phyloP scores from a whole-genome alignment of 2,113 vertebrate genomes.

The Sus scrofa region T2T-Sscrofa CM000816.6:56748001-56748500 shows the following conservation, averaged over 20 bases:
- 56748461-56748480: background rate
- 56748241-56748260: slow-evolving; percentile 5
- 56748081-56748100: background rate
- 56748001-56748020: background rate
- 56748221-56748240: background rate
- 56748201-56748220: background rate
- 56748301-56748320: background rate
- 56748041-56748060: slow-evolving; percentile 32
- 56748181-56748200: background rate
- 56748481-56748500: background rate
- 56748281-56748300: background rate
- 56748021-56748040: slow-evolving; percentile 4
- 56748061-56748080: background rate
- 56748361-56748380: background rate
- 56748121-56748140: background rate
- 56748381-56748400: background rate
- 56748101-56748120: background rate
- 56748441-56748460: background rate
- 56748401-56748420: background rate
- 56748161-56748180: background rate
- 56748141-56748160: background rate
- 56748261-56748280: background rate
- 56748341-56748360: background rate
- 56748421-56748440: background rate
- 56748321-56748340: background rate